Percentiles rank a stretch among this genome's conserved stretches.
These are phyloP conservation scores for Chanos chanos DNA, from an alignment of 2,797 vertebrate species.

Conservation along the genomic window DNA sequence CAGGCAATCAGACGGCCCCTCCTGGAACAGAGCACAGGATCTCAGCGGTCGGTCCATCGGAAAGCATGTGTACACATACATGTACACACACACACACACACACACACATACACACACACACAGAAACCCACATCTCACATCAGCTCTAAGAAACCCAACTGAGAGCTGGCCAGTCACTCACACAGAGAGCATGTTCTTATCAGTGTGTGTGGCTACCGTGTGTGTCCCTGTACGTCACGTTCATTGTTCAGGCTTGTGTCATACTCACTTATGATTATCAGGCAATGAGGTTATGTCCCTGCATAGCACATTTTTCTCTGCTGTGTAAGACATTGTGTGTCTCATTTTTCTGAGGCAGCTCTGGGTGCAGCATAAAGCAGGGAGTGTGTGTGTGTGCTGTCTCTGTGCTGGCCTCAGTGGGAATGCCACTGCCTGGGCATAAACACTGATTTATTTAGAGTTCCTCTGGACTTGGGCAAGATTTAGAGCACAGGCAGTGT, in stretches of 20 bases:
- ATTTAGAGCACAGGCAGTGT: too few relatives aligned
- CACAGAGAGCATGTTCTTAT: too few relatives aligned
- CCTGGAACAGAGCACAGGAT: too few relatives aligned
- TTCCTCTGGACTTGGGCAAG: background rate
- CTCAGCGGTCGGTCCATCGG: background rate
- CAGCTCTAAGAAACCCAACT: background rate
- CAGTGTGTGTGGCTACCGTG: too few relatives aligned
- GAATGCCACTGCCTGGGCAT: constrained; percentile 35
- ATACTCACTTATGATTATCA: too few relatives aligned
- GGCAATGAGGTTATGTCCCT: too few relatives aligned
- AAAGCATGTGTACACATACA: background rate
- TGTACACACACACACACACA: background rate
- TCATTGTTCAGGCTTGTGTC: too few relatives aligned
- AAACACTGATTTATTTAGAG: constrained; percentile 30
- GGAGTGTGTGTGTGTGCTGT: too few relatives aligned
- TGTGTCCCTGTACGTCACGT: too few relatives aligned
- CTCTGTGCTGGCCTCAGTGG: constrained; percentile 11
- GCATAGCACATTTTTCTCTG: too few relatives aligned
- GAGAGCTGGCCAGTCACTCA: background rate
- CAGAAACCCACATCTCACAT: background rate
- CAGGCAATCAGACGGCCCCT: background rate
- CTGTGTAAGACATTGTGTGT: too few relatives aligned
- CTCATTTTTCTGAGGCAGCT: too few relatives aligned
- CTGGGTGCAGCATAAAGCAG: constrained; percentile 13
- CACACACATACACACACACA: background rate